Percentiles rank a stretch among this genome's conserved stretches.
These are phyloP conservation scores for Nothocercus julius DNA, from an alignment of 2,113 vertebrate genomes.

Conservation along the genomic window DNA sequence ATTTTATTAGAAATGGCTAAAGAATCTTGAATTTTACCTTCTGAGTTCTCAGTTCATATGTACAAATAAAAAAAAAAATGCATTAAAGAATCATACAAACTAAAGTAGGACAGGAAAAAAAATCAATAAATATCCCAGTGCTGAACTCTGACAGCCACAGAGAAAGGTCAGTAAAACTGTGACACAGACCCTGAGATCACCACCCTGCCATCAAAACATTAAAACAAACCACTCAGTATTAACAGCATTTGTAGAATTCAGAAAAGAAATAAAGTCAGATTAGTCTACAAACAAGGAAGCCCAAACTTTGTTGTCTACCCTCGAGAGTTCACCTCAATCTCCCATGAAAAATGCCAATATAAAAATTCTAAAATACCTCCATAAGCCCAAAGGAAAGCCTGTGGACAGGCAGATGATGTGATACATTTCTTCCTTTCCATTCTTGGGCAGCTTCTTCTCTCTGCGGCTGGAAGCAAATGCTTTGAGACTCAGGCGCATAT, in stretches of 20 bases:
- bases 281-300: slow-evolving; percentile 76
- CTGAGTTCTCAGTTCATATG: slow-evolving; percentile 65
- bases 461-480: slow-evolving; percentile 97
- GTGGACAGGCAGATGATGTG: slow-evolving; percentile 97
- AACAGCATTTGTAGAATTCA: slow-evolving; percentile 64
- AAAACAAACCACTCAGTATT: slow-evolving; percentile 57
- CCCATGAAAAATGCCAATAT: slow-evolving; percentile 82
- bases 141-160: slow-evolving; percentile 35
- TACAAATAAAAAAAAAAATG: slow-evolving; percentile 68
- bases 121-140: slow-evolving; percentile 67
- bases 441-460: slow-evolving; percentile 98
- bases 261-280: slow-evolving; percentile 73
- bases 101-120: slow-evolving; percentile 48
- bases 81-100: slow-evolving; percentile 68
- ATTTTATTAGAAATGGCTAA: slow-evolving; percentile 79
- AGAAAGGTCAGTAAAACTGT: slow-evolving; percentile 58
- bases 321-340: slow-evolving; percentile 84
- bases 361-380: slow-evolving; percentile 98
- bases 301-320: slow-evolving; percentile 83
- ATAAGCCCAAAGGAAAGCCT: slow-evolving; percentile 97
- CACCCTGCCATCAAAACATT: slow-evolving; percentile 43
- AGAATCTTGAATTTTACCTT: slow-evolving; percentile 79
- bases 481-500: slow-evolving; percentile 99
- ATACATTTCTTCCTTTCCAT: slow-evolving; percentile 95
- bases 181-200: slow-evolving; percentile 48